Percentiles rank a stretch among this genome's conserved stretches.
Conservation (phyloP, 2,888 invertebrate species). For the Papilio elwesi region DNA sequence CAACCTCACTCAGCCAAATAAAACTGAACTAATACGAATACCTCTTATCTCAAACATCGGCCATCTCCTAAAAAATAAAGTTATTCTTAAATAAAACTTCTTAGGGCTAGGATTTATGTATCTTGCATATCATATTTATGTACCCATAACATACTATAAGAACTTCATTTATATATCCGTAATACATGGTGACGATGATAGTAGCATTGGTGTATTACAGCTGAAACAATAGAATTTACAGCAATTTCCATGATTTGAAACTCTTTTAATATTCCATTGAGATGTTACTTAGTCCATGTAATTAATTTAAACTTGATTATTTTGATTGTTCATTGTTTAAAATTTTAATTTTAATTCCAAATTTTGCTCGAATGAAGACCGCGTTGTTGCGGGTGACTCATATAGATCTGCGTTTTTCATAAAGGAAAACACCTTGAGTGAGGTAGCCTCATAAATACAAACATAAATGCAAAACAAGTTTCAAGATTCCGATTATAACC, state of each 20-base stretch:
- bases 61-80: no score
- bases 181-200: no score
- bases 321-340: slow-evolving; percentile 11
- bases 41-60: no score
- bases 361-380: background rate
- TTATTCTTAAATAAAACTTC: no score
- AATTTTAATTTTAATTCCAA: background rate
- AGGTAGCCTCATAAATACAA: slow-evolving; percentile 13
- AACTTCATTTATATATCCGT: no score
- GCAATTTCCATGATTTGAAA: background rate
- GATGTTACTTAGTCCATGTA: background rate
- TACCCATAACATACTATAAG: no score
- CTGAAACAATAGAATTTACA: slow-evolving; percentile 1
- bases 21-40: no score
- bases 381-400: background rate
- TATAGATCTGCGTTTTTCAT: slow-evolving; percentile 6
- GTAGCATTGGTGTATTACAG: background rate
- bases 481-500: slow-evolving; percentile 3
- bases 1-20: no score
- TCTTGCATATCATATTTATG: no score
- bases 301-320: background rate
- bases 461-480: slow-evolving; percentile 11
- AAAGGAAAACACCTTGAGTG: slow-evolving; percentile 24
- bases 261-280: background rate
- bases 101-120: no score